Evolutionary conservation across 2,113 vertebrate species (phyloP), one percentile per base, ranked within the genome.

Genomic region (Brachyhypopomus gauderio): DNA sequence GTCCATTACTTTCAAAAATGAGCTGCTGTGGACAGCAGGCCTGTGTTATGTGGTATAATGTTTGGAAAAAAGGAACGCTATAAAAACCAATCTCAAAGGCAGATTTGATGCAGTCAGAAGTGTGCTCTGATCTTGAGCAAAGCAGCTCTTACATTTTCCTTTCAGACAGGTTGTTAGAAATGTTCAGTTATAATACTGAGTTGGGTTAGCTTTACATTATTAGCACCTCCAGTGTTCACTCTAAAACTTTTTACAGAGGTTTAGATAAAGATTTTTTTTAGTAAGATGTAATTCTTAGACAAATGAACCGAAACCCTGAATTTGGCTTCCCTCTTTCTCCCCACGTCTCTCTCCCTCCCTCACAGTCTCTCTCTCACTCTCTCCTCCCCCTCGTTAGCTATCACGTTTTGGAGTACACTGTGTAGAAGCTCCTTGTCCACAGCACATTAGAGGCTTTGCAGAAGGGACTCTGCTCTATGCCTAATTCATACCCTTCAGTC

Each of bases 401-500:
- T 38, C 11, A 60, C 66, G 17, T 38, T 55, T 78, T 63, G 72
- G 19, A 38, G 62, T 56, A 59, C 23, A 23, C 23, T 77, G 60
- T 73, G 45, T 74, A 62, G 52, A 72, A 58, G 52, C 60, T 41
- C 38, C 56, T 11, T 52, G 38, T 75, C 38, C 66, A 59, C 59
- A 76, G 52, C 45, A 60, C 30, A 75, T 76, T 45, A 58, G 60
- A 72, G 56, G 64, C 56, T 66, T 67, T 59, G 66, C 58, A 58
- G 62, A n/a, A 71, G 62, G 17, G 62, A 60, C 72, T 55, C 72
- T 55, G 56, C 63, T 85, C 58, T 67, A 58, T 82, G 80, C 16
- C 59, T 73, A 66, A 83, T 79, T 72, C 71, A 83, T 76, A 67
- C 16, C 41, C 27, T 56, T 56, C 69, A 75, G 38, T 25, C 63